These are phyloP conservation scores for Venturia canescens DNA, from an alignment of 1,140 invertebrate genomes.

Conservation along the genomic window DNA sequence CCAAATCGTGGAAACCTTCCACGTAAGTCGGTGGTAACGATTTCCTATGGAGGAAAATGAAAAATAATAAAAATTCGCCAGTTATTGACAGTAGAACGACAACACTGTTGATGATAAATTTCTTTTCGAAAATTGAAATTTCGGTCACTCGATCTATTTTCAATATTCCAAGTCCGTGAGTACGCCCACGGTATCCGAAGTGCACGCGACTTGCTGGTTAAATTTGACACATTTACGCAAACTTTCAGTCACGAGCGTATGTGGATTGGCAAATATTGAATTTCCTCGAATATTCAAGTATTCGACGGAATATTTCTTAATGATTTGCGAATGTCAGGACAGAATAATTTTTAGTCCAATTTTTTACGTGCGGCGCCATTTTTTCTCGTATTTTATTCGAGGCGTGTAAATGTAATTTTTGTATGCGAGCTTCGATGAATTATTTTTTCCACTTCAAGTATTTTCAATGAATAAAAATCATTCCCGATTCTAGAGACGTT, in stretches of 20 bases:
- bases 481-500: too few relatives aligned
- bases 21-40: constrained; percentile 76
- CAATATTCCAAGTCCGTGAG: neutral
- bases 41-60: constrained; percentile 54
- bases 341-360: too few relatives aligned
- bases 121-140: neutral
- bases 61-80: constrained; percentile 3
- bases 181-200: neutral
- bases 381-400: too few relatives aligned
- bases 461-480: too few relatives aligned
- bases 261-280: neutral
- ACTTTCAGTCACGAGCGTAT: neutral
- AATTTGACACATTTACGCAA: neutral
- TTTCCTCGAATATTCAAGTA: too few relatives aligned
- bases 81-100: too few relatives aligned
- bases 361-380: too few relatives aligned
- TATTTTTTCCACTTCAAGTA: too few relatives aligned
- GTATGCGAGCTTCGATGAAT: too few relatives aligned
- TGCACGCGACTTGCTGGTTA: neutral
- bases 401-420: too few relatives aligned
- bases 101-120: neutral
- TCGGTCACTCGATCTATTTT: neutral
- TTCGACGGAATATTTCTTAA: too few relatives aligned
- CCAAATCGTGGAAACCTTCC: constrained; percentile 79
- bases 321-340: too few relatives aligned